Evolutionary conservation across 2,797 vertebrate genomes (phyloP).

Genomic region (Sebastiscus albofasciatus): DNA sequence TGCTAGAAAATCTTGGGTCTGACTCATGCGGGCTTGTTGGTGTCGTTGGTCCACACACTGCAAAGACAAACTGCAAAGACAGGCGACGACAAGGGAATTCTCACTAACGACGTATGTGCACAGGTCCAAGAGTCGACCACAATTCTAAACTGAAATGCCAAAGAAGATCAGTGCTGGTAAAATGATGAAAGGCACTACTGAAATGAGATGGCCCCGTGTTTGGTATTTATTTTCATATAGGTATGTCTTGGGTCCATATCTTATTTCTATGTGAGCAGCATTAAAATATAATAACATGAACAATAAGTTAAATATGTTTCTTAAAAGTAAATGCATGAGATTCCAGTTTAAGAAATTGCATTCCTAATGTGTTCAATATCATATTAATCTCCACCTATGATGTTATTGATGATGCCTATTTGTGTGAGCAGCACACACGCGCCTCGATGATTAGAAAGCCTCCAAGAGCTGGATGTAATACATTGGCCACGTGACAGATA

Average conservation of each 20-base stretch:
- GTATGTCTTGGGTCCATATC: neutral
- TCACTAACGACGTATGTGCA: conserved; percentile 16
- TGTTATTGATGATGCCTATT: conserved; percentile 1
- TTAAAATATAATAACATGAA: neutral
- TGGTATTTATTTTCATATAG: neutral
- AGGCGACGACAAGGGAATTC: conserved; percentile 42
- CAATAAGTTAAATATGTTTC: neutral
- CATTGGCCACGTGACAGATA: conserved; percentile 44
- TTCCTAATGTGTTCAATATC: neutral
- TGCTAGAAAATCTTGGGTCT: conserved; percentile 59
- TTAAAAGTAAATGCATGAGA: neutral
- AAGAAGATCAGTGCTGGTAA: neutral
- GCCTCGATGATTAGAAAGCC: conserved; percentile 24
- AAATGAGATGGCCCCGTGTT: neutral
- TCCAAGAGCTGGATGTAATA: conserved; percentile 23
- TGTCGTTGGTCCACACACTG: conserved; percentile 41
- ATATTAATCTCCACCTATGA: conserved; percentile 4
- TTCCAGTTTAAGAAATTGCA: neutral
- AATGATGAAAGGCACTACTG: conserved; percentile 12
- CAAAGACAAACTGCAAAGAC: conserved; percentile 53
- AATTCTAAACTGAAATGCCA: conserved; percentile 2
- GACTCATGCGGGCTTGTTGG: conserved; percentile 53
- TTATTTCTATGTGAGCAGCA: neutral
- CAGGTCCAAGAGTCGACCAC: neutral
- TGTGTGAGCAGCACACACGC: neutral